Base-by-base conservation (phyloP, 2,113 vertebrate species). In the Neogale vison region DNA sequence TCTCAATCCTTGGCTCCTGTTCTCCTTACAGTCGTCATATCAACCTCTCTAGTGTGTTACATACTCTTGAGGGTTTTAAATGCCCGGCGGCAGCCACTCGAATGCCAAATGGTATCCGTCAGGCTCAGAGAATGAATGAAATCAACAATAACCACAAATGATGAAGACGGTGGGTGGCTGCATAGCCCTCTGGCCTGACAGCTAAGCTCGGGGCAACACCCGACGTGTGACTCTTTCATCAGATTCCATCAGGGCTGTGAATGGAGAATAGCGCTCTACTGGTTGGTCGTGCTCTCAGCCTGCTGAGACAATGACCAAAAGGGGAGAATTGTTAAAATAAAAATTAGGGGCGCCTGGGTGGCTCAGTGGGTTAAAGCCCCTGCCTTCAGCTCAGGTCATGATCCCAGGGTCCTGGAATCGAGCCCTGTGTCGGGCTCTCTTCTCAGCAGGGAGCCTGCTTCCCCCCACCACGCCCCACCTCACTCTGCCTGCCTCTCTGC, bases 201-300 rank as follows among this genome's bases (percentile, higher is more conserved):
- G 12, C 47, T 79, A 17, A 21, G 12, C 71, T 74, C 5, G 18
- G 31, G 47, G 47, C 20, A 52, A 79, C 31, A 34, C 47, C 3
- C 15, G 20, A 52, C 34, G 31, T 79, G 47, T 34, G 47, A 79
- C 31, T 20, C 9, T 34, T 52, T 9, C 47, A 12, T 13, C 10
- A 7, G 76, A 50, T 47, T 52, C 34, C 31, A 79, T 79, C 31
- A 50, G 31, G 8, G 18, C 18, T 52, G 29, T 6, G 34, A 52
- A 50, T 2, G 0, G 0, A 52, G 47, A 52, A 12, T 12, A 79
- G 31, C 17, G 9, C 1, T 52, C 45, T n/a, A 79, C 18, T 4
- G 17, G 76, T 34, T 79, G 29, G 76, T 31, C 29, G 29, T 31
- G 45, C 29, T 71, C 69, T 39, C 20, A 39, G 71, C 4, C 69